phyloP scores from a whole-genome alignment of 2,888 invertebrate species.

The Mimumesa dahlbomi region DNA sequence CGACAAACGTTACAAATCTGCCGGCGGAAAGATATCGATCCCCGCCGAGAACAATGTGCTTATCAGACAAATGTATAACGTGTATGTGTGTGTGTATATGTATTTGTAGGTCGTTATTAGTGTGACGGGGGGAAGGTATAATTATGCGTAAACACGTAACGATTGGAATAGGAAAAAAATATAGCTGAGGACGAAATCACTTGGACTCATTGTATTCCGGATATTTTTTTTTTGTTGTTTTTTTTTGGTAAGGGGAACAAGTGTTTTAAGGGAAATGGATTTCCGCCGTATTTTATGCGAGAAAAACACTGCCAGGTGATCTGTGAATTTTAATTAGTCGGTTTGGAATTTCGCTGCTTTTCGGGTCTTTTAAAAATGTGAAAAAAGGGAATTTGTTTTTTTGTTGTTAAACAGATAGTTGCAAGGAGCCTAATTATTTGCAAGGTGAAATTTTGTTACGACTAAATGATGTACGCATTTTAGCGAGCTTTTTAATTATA shows the following conservation, averaged over 20 bases:
- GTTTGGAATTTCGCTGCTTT: no score
- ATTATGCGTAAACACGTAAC: constrained; percentile 19
- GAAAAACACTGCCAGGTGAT: no score
- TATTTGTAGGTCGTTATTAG: neutral
- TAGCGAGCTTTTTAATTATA: no score
- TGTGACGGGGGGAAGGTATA: neutral
- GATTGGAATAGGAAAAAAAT: constrained; percentile 20
- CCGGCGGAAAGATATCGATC: constrained; percentile 6
- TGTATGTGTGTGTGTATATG: neutral
- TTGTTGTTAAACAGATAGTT: no score
- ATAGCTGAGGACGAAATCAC: neutral
- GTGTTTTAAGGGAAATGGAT: neutral
- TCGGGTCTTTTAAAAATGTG: no score
- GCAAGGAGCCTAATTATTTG: no score
- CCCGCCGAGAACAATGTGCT: neutral
- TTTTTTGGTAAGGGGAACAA: neutral
- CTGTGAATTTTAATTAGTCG: no score
- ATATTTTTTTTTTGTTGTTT: no score
- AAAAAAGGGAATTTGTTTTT: no score
- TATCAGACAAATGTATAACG: neutral
- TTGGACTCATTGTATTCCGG: neutral
- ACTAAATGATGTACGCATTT: no score
- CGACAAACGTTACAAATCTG: neutral
- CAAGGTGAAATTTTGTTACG: no score
- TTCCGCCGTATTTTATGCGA: no score